Conservation (phyloP, 1,140 invertebrate genomes). For the Drosophila carrolli region DNA sequence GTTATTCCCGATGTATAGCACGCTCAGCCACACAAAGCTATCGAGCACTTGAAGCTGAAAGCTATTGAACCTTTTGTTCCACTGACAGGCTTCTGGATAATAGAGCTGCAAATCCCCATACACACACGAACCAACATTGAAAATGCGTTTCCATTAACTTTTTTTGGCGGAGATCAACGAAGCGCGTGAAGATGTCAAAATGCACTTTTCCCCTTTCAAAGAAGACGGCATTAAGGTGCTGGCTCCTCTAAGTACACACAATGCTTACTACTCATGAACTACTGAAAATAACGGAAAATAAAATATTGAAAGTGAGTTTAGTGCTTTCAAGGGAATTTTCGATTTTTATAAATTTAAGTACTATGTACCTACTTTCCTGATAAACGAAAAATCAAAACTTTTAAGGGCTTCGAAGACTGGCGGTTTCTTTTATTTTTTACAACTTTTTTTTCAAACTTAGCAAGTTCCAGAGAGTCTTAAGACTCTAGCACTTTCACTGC, state of each 20-base stretch:
- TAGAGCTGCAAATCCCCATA: constrained; percentile 30
- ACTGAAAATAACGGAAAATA: background rate
- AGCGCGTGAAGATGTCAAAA: constrained; percentile 79
- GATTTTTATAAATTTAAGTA: no score
- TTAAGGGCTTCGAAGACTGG: no score
- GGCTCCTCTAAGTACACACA: background rate
- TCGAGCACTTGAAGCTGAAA: constrained; percentile 41
- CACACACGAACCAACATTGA: background rate
- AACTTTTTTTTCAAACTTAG: no score
- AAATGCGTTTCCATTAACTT: constrained; percentile 70
- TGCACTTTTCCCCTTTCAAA: constrained; percentile 54
- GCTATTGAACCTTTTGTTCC: constrained; percentile 35
- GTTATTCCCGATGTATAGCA: constrained; percentile 24
- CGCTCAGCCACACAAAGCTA: constrained; percentile 30
- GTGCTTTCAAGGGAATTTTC: no score
- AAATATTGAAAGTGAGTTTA: background rate
- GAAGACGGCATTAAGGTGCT: constrained; percentile 21
- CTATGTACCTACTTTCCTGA: no score
- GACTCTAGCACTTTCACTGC: no score
- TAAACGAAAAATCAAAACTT: no score
- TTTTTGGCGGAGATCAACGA: constrained; percentile 55
- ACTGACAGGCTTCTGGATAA: constrained; percentile 24
- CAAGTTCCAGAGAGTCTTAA: no score
- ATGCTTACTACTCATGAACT: background rate
- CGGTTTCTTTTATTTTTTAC: no score